Percentiles rank a stretch among this genome's conserved stretches.
These are phyloP conservation scores for Ligdia adustata DNA, from an alignment of 2,888 invertebrate genomes.

Conservation along the genomic window DNA sequence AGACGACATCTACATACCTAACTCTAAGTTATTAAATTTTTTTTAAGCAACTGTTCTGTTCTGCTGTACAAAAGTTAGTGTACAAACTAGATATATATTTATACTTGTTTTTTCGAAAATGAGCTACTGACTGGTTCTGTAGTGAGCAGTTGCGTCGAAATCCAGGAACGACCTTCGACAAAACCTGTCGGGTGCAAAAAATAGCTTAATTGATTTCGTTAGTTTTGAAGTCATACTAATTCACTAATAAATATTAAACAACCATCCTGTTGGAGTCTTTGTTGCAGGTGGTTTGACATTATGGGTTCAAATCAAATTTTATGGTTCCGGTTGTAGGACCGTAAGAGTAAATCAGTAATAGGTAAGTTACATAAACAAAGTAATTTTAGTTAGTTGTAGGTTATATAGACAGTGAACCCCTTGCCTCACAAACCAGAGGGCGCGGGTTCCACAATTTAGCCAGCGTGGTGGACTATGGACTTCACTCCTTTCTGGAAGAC, in stretches of 20 bases:
- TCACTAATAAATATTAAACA: constrained; percentile 75
- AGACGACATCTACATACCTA: too few species aligned
- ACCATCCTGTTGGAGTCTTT: constrained; percentile 63
- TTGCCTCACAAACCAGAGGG: too few species aligned
- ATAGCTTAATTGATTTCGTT: constrained; percentile 74
- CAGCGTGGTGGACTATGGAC: too few species aligned
- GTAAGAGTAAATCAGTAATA: background rate
- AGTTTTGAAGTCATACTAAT: constrained; percentile 78
- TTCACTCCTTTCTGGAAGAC: too few species aligned
- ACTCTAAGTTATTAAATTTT: too few species aligned
- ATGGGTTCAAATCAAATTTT: constrained; percentile 61
- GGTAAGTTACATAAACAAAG: background rate
- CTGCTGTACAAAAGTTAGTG: too few species aligned
- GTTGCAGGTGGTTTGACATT: constrained; percentile 61
- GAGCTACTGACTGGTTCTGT: constrained; percentile 6
- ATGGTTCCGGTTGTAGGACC: constrained; percentile 56
- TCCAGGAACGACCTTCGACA: constrained; percentile 59
- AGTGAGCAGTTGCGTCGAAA: constrained; percentile 32
- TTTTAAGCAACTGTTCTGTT: too few species aligned
- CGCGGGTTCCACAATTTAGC: too few species aligned
- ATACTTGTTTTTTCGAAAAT: constrained; percentile 4
- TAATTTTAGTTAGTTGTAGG: background rate
- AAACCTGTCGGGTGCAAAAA: constrained; percentile 64
- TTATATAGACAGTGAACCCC: too few species aligned
- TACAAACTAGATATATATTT: too few species aligned